phyloP scores from a whole-genome alignment of 2,113 vertebrate genomes.

The Ivindomyrus marchei region DNA sequence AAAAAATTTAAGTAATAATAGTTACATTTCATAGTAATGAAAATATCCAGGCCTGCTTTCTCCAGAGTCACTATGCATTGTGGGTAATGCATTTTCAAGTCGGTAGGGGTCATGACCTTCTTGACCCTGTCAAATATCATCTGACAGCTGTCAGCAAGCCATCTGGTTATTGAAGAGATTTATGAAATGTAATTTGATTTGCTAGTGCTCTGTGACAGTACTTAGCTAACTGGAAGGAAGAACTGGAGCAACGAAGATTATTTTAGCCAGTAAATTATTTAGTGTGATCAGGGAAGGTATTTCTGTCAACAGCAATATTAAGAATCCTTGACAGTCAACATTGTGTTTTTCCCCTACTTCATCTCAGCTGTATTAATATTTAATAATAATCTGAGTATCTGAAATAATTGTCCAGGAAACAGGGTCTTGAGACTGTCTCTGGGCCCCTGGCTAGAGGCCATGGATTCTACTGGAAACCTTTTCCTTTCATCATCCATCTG shows the following conservation, averaged over 20 bases:
- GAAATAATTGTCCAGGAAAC: not conserved
- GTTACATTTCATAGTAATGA: not conserved
- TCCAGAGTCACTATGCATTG: not conserved
- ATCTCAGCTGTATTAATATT: conserved; percentile 7
- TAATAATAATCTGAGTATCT: not conserved
- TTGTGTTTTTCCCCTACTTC: not conserved
- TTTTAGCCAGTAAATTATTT: not conserved
- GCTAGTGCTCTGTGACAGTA: not conserved
- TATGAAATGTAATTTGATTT: conserved; percentile 1
- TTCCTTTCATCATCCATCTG: not conserved
- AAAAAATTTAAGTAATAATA: not conserved
- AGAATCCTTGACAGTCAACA: not conserved
- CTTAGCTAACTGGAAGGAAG: not conserved
- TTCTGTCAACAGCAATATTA: not conserved
- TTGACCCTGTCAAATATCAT: not conserved
- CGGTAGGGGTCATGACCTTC: not conserved
- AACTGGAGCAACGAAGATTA: not conserved
- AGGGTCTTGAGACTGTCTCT: not conserved
- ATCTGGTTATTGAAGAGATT: conserved; percentile 1
- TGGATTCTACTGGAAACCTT: not conserved
- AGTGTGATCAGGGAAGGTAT: not conserved
- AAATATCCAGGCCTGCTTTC: not conserved
- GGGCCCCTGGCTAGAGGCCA: not conserved
- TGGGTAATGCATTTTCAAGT: not conserved
- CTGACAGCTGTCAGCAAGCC: not conserved